Base-by-base conservation (phyloP, 2,797 vertebrate species). In the Zalophus californianus region DNA sequence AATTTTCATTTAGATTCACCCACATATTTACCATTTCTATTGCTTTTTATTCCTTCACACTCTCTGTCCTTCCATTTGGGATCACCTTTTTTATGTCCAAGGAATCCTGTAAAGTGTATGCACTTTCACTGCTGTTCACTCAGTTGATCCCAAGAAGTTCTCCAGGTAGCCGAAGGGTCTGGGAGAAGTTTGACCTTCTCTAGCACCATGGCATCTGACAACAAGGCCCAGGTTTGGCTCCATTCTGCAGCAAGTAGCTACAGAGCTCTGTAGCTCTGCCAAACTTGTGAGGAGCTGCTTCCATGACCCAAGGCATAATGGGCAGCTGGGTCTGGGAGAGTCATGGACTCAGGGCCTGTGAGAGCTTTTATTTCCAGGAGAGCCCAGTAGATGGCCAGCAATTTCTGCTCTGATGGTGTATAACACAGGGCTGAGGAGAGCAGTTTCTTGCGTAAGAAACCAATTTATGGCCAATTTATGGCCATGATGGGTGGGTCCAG, bases 1-100 rank as follows among this genome's bases (percentile, higher is more conserved):
- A 89, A 52, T 96, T 48, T 85, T 89, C 10, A 86, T 44, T 72
- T 85, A 38, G 11, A 86, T 90, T 79, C 73, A 86, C 48, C 44
- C 32, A 21, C 25, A 90, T 72, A 38, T 79, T 86, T 93, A 86
- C 2, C 23, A 35, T 79, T 70, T 88, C 85, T 44, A 79, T 84
- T 84, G 60, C 11, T 84, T 89, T 79, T 92, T 84, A 52, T n/a
- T 70, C 4, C 14, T 79, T 85, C 60, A 18, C 41, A 54, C 38
- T 44, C 44, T 44, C 44, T 68, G 8, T 41, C 13, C 8, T 72
- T 77, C 70, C 32, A 83, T 86, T 56, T 56, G 4, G 54, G 27
- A 72, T 89, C 44, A 84, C 13, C 89, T 89, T 89, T 60, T 7
- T 54, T 54, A 38, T 77, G 54, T 21, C 27, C 78, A 15, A 62